Conservation (phyloP, 2,888 invertebrate species). For the Eugnorisma glareosa region DNA sequence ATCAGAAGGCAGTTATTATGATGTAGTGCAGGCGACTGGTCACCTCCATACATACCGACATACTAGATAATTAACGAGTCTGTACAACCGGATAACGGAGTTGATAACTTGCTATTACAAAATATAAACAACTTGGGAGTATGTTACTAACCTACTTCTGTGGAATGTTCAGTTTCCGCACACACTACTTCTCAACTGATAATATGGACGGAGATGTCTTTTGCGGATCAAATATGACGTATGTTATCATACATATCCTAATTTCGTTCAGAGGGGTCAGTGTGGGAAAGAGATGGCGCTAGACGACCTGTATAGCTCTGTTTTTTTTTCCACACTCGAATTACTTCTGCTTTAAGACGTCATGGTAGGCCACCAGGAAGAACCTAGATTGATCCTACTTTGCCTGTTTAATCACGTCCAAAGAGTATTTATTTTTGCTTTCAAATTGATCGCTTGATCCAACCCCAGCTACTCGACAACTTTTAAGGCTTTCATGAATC, state of each 20-base stretch:
- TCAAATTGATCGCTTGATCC: too few species aligned
- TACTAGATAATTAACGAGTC: conserved; percentile 58
- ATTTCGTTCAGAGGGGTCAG: too few species aligned
- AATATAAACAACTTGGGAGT: conserved; percentile 58
- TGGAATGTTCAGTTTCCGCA: conserved; percentile 49
- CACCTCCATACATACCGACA: conserved; percentile 56
- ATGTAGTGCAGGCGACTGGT: conserved; percentile 30
- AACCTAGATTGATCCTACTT: not conserved
- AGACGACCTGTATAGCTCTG: too few species aligned
- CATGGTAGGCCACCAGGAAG: too few species aligned
- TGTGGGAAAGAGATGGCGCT: too few species aligned
- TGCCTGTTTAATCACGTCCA: too few species aligned
- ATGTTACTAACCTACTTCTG: conserved; percentile 61
- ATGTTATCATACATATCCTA: not conserved
- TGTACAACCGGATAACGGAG: conserved; percentile 62
- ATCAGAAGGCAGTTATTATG: conserved; percentile 45
- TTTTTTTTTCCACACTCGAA: too few species aligned
- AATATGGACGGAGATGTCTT: not conserved
- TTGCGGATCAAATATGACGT: not conserved
- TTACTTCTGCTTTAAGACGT: too few species aligned
- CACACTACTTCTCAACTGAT: conserved; percentile 5
- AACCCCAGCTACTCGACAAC: too few species aligned
- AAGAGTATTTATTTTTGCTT: too few species aligned
- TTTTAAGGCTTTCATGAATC: too few species aligned
- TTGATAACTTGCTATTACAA: conserved; percentile 62